Conservation (phyloP, 2,113 vertebrate genomes). For the Scatophagus argus region DNA sequence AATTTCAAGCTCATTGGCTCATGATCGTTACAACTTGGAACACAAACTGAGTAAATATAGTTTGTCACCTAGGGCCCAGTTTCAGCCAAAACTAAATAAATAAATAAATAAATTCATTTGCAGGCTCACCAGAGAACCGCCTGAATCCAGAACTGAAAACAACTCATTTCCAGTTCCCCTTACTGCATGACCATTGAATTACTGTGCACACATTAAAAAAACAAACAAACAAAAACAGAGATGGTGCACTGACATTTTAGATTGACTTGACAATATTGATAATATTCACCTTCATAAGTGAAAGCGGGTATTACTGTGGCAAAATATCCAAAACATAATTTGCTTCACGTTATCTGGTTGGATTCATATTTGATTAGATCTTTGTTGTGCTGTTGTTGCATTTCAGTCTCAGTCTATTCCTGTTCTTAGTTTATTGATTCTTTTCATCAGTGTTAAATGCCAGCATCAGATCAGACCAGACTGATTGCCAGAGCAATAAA, state of each 20-base stretch:
- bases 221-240: background rate
- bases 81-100: too few species aligned
- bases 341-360: background rate
- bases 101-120: background rate
- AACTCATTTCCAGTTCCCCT: background rate
- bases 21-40: background rate
- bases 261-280: background rate
- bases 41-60: background rate
- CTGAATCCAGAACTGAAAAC: background rate
- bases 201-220: background rate
- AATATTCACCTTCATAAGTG: background rate
- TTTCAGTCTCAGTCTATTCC: constrained; percentile 25
- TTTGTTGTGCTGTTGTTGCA: background rate
- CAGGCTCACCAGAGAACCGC: background rate
- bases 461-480: constrained; percentile 17
- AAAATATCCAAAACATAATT: background rate
- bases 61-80: constrained; percentile 2
- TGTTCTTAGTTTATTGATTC: constrained; percentile 32
- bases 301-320: background rate
- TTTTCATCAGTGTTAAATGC: constrained; percentile 43
- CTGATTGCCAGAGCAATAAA: constrained; percentile 47
- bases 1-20: constrained; percentile 41
- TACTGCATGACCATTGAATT: background rate
- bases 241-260: background rate
- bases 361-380: background rate